A percentile compares a stretch with the other conserved stretches of the same genome.
Conservation (phyloP, 2,888 invertebrate genomes). For the Platynereis dumerilii region DNA sequence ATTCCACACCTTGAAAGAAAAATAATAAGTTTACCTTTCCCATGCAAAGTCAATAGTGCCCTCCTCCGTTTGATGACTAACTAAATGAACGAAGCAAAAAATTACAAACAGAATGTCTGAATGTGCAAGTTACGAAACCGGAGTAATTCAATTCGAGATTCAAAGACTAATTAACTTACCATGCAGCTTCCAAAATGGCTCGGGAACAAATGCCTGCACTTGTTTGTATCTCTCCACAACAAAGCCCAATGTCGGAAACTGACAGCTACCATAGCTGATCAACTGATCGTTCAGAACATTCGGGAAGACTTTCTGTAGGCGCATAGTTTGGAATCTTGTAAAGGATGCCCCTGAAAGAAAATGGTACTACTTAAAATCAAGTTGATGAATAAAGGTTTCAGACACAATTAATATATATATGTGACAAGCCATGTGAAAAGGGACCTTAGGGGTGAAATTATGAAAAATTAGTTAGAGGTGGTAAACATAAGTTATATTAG, state of each 20-base stretch:
- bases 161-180: conserved; percentile 42
- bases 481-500: no score
- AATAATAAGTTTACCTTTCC: conserved; percentile 70
- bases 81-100: conserved; percentile 65
- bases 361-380: no score
- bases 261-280: conserved; percentile 98
- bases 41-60: conserved; percentile 85
- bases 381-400: no score
- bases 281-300: conserved; percentile 72
- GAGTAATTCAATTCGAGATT: background rate
- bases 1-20: conserved; percentile 5
- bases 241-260: conserved; percentile 99
- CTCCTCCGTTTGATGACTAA: conserved; percentile 75
- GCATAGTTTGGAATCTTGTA: conserved; percentile 93
- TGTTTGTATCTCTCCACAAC: conserved; percentile 97
- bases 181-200: conserved; percentile 92
- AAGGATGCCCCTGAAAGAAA: conserved; percentile 87
- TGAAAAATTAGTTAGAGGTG: no score
- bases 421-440: no score
- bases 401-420: no score
- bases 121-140: background rate
- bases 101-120: no score
- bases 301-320: conserved; percentile 74
- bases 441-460: no score
- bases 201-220: conserved; percentile 85